Conservation (phyloP, 2,113 vertebrate species). For the Emydocephalus ijimae region DNA sequence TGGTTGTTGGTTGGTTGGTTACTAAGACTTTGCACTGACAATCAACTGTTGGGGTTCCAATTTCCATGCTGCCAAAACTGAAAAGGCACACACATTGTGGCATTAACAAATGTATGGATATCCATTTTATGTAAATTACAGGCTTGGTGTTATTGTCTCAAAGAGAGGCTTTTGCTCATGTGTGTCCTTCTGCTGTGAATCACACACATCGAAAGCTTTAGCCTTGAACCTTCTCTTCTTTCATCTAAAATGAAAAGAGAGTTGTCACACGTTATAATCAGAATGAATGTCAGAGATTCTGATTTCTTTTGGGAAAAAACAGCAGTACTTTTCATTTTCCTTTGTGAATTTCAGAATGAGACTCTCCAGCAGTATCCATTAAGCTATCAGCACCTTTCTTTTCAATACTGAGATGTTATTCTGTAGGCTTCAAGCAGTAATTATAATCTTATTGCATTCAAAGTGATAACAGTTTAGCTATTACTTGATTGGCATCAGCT, state of each 20-base stretch:
- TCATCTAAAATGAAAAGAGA: conserved; percentile 34
- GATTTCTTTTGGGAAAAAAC: conserved; percentile 39
- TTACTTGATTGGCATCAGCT: conserved; percentile 53
- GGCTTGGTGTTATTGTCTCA: conserved; percentile 36
- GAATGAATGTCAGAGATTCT: conserved; percentile 47
- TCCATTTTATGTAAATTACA: not conserved
- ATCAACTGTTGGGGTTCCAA: not conserved
- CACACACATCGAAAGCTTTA: conserved; percentile 26
- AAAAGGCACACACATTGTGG: not conserved
- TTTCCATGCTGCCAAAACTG: not conserved
- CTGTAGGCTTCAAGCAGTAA: conserved; percentile 57
- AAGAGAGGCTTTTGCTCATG: conserved; percentile 29
- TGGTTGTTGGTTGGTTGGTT: not conserved
- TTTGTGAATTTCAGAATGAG: conserved; percentile 46
- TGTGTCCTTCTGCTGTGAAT: conserved; percentile 34
- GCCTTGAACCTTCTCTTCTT: not conserved
- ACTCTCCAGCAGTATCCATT: conserved; percentile 58
- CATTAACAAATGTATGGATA: not conserved
- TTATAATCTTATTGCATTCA: conserved; percentile 58
- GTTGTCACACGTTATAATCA: conserved; percentile 51
- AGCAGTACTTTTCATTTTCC: conserved; percentile 29
- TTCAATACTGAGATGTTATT: conserved; percentile 55
- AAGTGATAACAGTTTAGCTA: conserved; percentile 53
- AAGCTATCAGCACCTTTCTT: conserved; percentile 59
- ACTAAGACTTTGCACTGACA: not conserved